Evolutionary conservation across 2,797 vertebrate genomes (phyloP).

Genomic region (Vultur gryphus): DNA sequence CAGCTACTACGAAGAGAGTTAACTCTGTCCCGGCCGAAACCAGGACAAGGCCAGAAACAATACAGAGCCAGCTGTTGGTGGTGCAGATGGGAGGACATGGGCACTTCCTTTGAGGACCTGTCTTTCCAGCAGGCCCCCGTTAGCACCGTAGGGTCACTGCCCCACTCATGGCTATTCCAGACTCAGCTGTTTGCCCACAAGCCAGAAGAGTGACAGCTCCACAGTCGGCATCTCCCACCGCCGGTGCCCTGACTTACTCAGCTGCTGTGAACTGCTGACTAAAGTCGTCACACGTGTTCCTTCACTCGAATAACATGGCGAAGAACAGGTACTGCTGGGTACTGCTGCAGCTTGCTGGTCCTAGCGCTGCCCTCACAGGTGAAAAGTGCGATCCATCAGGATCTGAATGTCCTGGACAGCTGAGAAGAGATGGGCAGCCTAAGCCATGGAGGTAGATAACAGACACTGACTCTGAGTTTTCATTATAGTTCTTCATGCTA

Average conservation of each 20-base stretch:
- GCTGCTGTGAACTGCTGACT: neutral
- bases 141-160: neutral
- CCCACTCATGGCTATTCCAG: neutral
- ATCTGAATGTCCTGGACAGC: neutral
- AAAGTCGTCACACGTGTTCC: neutral
- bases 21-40: too few relatives aligned
- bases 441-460: neutral
- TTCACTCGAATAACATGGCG: neutral
- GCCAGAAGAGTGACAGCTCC: neutral
- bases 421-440: neutral
- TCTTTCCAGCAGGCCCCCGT: neutral
- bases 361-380: neutral
- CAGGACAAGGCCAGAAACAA: rapidly evolving
- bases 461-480: neutral
- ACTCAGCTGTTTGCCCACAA: neutral
- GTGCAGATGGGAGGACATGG: neutral
- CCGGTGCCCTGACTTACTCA: rapidly evolving
- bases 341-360: neutral
- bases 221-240: neutral
- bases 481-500: neutral
- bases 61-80: neutral
- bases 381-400: neutral
- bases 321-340: neutral
- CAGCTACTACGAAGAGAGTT: too few relatives aligned
- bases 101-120: neutral